Evolutionary conservation across 2,113 vertebrate genomes (phyloP), one percentile per base, ranked within the genome.

Genomic region (Cervus canadensis): DNA sequence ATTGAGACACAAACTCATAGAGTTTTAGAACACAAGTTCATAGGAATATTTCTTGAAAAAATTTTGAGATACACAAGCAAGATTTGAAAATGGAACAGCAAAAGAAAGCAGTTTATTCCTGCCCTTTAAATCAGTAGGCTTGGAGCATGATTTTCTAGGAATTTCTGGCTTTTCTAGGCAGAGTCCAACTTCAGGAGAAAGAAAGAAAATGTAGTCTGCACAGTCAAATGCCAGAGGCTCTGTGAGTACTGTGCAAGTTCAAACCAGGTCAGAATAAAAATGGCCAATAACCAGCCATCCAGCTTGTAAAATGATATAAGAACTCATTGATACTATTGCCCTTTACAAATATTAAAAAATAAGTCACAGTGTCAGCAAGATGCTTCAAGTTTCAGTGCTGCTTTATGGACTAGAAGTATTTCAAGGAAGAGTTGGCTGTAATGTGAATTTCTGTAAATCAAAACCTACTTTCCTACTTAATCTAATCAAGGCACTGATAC

Each of bases 271-370:
- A 96, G 56, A 93, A 59, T 2, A 86, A 54, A 93, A 96, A 94
- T 92, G 23, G 93, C 67, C 76, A 4, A 56, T 54, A 95, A 86
- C 10, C n/a, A 91, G 81, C 40, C 43, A 14, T 52, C 57, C 83
- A 59, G 52, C 85, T 88, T 92, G 92, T 71, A 92, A 74, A 52
- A 84, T 94, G 36, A 64, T 17, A 14, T 2, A n/a, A 87, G 92
- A 40, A 74, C 50, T 54, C 79, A 13, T 71, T 56, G 67, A 79
- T 86, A 79, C 59, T 67, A 85, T 2, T 92, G 96, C 64, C 97
- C 81, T 97, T 96, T 94, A 87, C 74, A 95, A 88, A 93, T 90
- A 96, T 78, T 93, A 88, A 89, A 96, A 94, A 82, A 94, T 93
- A 96, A 96, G 87, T 90, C 84, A 91, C 2, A 11, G 43, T 95